Evolutionary conservation across 2,888 invertebrate species (phyloP).

Genomic region (Mystacides longicornis): DNA sequence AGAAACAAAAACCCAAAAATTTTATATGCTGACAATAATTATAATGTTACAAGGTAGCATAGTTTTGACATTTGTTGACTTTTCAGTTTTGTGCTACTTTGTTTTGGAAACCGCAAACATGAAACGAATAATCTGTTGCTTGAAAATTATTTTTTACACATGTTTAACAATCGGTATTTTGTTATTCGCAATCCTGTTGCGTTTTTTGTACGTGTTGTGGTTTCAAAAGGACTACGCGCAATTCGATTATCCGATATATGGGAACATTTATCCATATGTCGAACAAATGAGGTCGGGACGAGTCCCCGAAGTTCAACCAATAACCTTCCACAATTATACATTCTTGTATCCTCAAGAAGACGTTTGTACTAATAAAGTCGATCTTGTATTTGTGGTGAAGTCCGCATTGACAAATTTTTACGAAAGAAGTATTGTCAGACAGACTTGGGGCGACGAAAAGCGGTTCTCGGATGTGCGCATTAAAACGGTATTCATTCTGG

Average conservation of each 20-base stretch:
- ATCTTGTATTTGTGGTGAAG: constrained; percentile 73
- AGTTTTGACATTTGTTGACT: too few species aligned
- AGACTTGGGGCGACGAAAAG: constrained; percentile 76
- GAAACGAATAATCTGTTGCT: too few species aligned
- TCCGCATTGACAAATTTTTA: constrained; percentile 65
- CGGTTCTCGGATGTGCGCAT: constrained; percentile 71
- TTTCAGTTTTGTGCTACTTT: too few species aligned
- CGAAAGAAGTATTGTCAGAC: constrained; percentile 63
- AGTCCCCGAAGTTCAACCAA: constrained; percentile 55
- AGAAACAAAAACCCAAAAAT: background rate
- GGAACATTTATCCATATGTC: constrained; percentile 57
- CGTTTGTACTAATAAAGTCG: constrained; percentile 48
- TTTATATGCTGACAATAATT: background rate
- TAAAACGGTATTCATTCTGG: constrained; percentile 70
- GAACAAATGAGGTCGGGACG: constrained; percentile 52
- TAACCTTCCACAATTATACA: constrained; percentile 62
- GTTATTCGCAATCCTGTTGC: too few species aligned
- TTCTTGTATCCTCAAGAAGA: constrained; percentile 49
- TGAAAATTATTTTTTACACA: too few species aligned
- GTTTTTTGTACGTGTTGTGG: too few species aligned
- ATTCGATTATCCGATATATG: constrained; percentile 74
- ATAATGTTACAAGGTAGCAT: too few species aligned
- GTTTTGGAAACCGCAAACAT: too few species aligned
- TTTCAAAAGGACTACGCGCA: constrained; percentile 27
- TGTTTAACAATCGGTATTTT: too few species aligned